Evolutionary conservation across 2,888 invertebrate genomes (phyloP).

Genomic region (Oscheius sp.): DNA sequence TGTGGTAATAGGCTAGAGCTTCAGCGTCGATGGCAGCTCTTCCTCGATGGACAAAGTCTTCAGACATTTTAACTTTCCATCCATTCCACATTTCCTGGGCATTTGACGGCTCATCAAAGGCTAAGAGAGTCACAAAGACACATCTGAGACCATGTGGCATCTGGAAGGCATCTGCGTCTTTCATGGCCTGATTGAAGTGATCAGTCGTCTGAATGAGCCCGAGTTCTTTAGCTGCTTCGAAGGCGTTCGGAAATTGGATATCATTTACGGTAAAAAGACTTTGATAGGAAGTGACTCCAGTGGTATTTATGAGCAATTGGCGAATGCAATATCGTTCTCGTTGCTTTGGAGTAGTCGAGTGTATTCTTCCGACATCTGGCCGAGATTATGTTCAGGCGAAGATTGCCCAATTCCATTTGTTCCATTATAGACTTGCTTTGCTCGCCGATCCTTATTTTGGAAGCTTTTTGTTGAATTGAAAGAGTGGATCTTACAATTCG

Average conservation of each 20-base stretch:
- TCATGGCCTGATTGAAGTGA: constrained; percentile 13
- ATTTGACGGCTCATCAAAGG: constrained; percentile 13
- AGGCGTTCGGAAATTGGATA: neutral
- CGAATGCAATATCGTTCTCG: constrained; percentile 1
- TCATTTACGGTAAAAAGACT: neutral
- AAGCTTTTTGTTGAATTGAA: too few relatives aligned
- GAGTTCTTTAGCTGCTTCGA: constrained; percentile 3
- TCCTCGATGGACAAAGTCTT: constrained; percentile 12
- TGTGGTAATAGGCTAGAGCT: constrained; percentile 30
- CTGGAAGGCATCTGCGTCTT: constrained; percentile 10
- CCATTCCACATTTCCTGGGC: constrained; percentile 17
- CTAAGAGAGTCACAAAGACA: constrained; percentile 21
- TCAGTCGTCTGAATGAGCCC: neutral
- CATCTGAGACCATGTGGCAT: constrained; percentile 32
- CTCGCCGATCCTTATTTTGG: too few relatives aligned
- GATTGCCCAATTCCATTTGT: too few relatives aligned
- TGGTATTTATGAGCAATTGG: neutral
- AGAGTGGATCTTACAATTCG: too few relatives aligned
- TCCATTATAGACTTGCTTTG: too few relatives aligned
- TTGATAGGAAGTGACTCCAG: constrained; percentile 1
- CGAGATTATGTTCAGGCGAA: too few relatives aligned
- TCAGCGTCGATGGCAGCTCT: neutral
- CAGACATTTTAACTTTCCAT: constrained; percentile 4
- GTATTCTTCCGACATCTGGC: neutral
- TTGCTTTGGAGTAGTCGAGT: neutral